These are phyloP conservation scores for Porites australiensis DNA, from an alignment of 64 coral and sea anemone genomes.

Conservation along the genomic window DNA sequence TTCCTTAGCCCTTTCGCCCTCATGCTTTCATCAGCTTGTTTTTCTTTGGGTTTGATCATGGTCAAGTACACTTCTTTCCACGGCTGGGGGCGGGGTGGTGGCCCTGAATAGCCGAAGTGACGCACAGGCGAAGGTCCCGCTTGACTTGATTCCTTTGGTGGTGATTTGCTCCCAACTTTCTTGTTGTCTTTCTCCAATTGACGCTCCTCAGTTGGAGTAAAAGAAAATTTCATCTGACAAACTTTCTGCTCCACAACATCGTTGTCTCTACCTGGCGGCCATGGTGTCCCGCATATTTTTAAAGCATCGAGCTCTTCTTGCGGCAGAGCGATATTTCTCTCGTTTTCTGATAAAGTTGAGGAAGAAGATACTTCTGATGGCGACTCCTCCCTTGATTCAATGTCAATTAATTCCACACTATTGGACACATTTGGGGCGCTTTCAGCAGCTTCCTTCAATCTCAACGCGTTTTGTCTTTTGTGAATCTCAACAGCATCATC, in stretches of 20 bases:
- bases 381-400: not conserved
- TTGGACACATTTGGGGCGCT: not conserved
- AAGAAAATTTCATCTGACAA: not conserved
- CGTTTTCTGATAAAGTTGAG: not conserved
- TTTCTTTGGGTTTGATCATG: constrained; percentile 9
- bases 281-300: not conserved
- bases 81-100: not conserved
- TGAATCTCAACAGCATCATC: not conserved
- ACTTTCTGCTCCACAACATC: not conserved
- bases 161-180: not conserved
- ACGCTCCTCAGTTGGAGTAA: not conserved
- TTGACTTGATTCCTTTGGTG: not conserved
- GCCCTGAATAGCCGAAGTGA: not conserved
- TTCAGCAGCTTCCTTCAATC: not conserved
- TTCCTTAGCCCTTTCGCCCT: not conserved
- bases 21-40: not conserved
- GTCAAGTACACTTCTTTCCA: constrained; percentile 8
- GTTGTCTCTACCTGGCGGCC: not conserved
- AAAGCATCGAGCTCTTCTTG: not conserved
- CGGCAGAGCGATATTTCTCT: not conserved
- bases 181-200: not conserved
- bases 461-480: not conserved
- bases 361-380: not conserved
- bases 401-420: not conserved
- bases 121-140: not conserved